A percentile compares a stretch with the other conserved stretches of the same genome.
Evolutionary conservation across 2,113 vertebrate genomes (phyloP).

Genomic region (Clarias magur): DNA sequence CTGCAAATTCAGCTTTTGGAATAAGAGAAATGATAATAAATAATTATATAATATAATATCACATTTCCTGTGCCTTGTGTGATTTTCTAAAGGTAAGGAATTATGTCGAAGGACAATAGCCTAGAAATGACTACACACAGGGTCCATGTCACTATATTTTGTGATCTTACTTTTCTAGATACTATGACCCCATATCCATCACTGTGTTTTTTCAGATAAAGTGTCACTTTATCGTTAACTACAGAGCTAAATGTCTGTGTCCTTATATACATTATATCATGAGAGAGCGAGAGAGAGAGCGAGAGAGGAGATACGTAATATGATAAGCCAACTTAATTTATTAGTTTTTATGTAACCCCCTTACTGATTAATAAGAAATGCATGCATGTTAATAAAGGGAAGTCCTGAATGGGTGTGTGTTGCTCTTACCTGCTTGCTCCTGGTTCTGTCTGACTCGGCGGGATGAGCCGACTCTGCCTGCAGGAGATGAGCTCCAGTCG

Average conservation of each 20-base stretch:
- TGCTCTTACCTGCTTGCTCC: constrained; percentile 40
- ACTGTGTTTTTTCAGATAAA: too few species aligned
- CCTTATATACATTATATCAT: too few species aligned
- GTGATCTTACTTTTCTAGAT: not conserved
- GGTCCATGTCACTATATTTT: not conserved
- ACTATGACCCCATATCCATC: not conserved
- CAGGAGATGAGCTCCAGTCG: not conserved
- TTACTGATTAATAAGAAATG: not conserved
- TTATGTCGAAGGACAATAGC: not conserved
- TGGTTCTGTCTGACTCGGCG: not conserved
- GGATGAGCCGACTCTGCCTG: constrained; percentile 9
- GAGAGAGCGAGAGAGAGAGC: too few species aligned
- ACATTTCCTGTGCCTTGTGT: not conserved
- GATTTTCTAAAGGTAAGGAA: not conserved
- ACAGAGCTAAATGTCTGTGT: too few species aligned
- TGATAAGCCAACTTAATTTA: not conserved
- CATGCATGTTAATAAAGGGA: not conserved
- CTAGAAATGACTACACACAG: not conserved
- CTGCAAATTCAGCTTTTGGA: not conserved
- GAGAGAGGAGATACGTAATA: not conserved
- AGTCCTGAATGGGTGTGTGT: not conserved
- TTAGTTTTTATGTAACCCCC: not conserved
- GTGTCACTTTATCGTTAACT: too few species aligned
- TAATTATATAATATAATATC: not conserved
- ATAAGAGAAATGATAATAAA: not conserved